Base-by-base conservation (phyloP, 2,113 vertebrate genomes). In the Edolisoma coerulescens region DNA sequence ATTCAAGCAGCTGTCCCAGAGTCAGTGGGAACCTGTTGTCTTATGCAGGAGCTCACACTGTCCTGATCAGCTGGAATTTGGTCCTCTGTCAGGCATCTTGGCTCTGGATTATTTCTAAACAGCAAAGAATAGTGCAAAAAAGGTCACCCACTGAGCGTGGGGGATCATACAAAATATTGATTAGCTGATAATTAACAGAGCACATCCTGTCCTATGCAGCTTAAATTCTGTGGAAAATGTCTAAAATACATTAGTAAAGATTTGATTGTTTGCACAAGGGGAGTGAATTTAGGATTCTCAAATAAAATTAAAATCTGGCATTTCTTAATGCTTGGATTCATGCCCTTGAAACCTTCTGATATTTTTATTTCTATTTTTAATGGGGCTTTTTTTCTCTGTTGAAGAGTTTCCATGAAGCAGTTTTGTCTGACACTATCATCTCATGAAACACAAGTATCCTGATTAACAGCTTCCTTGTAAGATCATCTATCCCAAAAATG, bases 381-480 rank as follows among this genome's bases (percentile, higher is more conserved):
- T 52, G 7, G 6, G 44, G 18, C 15, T 14, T 32, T 61, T 60
- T 74, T 44, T 64, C 3, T 15, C n/a, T 41, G 5, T 42, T 73
- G 19, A 88, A 80, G 28, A 53, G 14, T 65, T 90, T 80, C 70
- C 42, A 54, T n/a, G 13, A 92, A 83, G 33, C 54, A 70, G 23
- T 63, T 60, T 90, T 86, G 50, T 74, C 71, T 91, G 64, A 83
- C 42, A 60, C 19, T n/a, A 24, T 52, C 11, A 9, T 81, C 74
- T 82, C 65, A 75, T 1, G 4, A 90, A 93, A 94, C 18, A 49
- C 60, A 67, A 59, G 30, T 76, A 89, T 94, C 21, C 41, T 90
- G 68, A 84, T 95, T 84, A 94, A 59, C 20, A 42, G 65, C 20
- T 57, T 95, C n/a, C 45, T 50, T 92, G 61, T 63, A 86, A 96